These are phyloP conservation scores for Oxystoma pomonae DNA, from an alignment of 2,888 invertebrate genomes.

Conservation along the genomic window DNA sequence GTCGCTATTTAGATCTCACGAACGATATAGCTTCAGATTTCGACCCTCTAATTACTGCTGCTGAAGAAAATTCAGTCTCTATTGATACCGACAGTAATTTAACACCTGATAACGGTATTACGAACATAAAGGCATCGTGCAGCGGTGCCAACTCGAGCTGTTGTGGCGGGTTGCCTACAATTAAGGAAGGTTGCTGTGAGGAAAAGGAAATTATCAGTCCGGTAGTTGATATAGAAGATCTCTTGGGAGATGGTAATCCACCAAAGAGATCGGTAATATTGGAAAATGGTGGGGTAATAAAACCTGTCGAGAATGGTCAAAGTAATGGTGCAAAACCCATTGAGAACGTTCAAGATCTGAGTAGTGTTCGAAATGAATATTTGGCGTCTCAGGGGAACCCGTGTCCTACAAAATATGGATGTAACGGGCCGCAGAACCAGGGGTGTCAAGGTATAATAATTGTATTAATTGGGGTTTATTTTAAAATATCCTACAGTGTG, in stretches of 20 bases:
- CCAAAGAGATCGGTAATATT: background rate
- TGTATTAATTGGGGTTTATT: too few relatives aligned
- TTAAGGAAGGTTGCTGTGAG: conserved; percentile 50
- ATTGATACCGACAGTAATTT: conserved; percentile 18
- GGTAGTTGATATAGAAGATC: conserved; percentile 63
- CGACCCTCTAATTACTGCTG: conserved; percentile 31
- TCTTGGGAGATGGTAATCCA: conserved; percentile 34
- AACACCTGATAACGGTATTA: conserved; percentile 12
- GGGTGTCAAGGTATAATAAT: background rate
- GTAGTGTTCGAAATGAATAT: background rate
- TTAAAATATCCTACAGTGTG: too few relatives aligned
- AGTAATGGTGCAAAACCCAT: too few relatives aligned
- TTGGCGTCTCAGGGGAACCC: conserved; percentile 21
- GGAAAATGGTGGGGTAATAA: background rate
- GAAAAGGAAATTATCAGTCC: conserved; percentile 37
- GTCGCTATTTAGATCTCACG: conserved; percentile 60
- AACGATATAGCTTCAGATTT: conserved; percentile 52
- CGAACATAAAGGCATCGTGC: conserved; percentile 27
- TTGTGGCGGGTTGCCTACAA: conserved; percentile 42
- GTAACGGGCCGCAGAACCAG: conserved; percentile 48
- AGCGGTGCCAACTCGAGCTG: conserved; percentile 26
- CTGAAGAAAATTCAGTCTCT: conserved; percentile 26
- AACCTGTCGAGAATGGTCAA: conserved; percentile 12
- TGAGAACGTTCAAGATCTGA: background rate
- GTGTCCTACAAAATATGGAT: conserved; percentile 53